These are phyloP conservation scores for Hycleus phaleratus DNA, from an alignment of 1,140 invertebrate species.

Conservation along the genomic window DNA sequence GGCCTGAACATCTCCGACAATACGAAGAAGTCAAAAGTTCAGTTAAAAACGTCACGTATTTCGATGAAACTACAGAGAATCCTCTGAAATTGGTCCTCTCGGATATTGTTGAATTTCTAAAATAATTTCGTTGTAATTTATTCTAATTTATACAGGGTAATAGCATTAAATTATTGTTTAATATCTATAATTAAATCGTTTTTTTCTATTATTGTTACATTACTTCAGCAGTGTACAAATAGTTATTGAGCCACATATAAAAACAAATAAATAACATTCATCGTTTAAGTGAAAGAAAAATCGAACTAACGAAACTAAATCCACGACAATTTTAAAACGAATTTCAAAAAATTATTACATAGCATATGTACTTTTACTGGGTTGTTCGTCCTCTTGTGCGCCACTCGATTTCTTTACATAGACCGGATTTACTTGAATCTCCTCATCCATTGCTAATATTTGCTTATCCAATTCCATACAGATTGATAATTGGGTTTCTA, in stretches of 20 bases:
- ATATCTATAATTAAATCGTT: too few relatives aligned
- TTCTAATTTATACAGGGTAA: too few relatives aligned
- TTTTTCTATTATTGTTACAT: too few relatives aligned
- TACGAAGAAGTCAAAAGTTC: conserved; percentile 20
- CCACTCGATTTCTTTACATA: conserved; percentile 68
- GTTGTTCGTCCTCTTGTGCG: conserved; percentile 55
- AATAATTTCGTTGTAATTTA: background rate
- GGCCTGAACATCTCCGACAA: conserved; percentile 52
- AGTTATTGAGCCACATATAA: too few relatives aligned
- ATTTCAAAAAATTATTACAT: conserved; percentile 28
- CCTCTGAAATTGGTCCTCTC: conserved; percentile 16
- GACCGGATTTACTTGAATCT: conserved; percentile 85
- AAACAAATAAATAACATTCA: too few relatives aligned
- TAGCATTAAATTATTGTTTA: too few relatives aligned
- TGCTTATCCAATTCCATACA: conserved; percentile 82
- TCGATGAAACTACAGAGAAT: conserved; percentile 18
- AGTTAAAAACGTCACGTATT: conserved; percentile 24
- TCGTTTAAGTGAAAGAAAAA: too few relatives aligned
- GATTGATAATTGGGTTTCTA: conserved; percentile 81
- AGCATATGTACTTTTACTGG: conserved; percentile 47
- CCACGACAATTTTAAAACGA: background rate
- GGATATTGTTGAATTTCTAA: conserved; percentile 19
- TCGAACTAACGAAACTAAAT: too few relatives aligned
- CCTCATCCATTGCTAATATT: conserved; percentile 87
- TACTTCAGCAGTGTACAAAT: too few relatives aligned